Percentiles rank a stretch among this genome's conserved stretches.
phyloP scores from a whole-genome alignment of 2,888 invertebrate genomes.

The Tigriopus californicus region DNA sequence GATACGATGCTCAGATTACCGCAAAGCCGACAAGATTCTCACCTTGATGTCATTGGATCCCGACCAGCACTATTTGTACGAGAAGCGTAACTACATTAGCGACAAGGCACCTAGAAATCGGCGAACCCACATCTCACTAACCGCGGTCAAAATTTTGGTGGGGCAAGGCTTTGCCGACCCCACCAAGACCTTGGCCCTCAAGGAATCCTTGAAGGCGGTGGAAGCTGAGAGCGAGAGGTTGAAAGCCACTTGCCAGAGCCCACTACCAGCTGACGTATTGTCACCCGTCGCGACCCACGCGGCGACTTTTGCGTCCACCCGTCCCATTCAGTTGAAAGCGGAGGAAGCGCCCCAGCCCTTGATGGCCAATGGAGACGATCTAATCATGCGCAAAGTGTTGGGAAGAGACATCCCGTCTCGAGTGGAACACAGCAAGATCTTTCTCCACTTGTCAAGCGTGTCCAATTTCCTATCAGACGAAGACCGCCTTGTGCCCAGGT shows the following conservation, averaged over 20 bases:
- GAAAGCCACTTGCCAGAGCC: too few relatives aligned
- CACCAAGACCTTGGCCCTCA: too few relatives aligned
- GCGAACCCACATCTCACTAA: constrained; percentile 8
- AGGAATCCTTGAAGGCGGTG: too few relatives aligned
- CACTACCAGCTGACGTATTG: too few relatives aligned
- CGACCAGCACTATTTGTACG: not conserved
- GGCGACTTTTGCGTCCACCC: too few relatives aligned
- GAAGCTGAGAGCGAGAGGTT: too few relatives aligned
- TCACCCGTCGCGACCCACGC: too few relatives aligned
- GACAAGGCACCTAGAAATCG: not conserved
- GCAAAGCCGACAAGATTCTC: not conserved
- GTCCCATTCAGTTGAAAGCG: too few relatives aligned
- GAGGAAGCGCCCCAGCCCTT: too few relatives aligned
- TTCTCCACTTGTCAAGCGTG: not conserved
- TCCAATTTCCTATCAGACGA: not conserved
- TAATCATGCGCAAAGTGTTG: too few relatives aligned
- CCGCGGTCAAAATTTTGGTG: not conserved
- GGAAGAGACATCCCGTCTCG: not conserved
- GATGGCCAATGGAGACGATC: too few relatives aligned
- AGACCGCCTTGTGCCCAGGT: not conserved
- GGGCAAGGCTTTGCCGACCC: not conserved
- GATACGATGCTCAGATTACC: constrained; percentile 8
- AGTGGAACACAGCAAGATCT: not conserved
- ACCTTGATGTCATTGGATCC: not conserved
- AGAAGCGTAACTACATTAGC: not conserved